A percentile compares a stretch with the other conserved stretches of the same genome.
Conservation (phyloP, 2,797 vertebrate genomes). For the Sebastes iracundus region DNA sequence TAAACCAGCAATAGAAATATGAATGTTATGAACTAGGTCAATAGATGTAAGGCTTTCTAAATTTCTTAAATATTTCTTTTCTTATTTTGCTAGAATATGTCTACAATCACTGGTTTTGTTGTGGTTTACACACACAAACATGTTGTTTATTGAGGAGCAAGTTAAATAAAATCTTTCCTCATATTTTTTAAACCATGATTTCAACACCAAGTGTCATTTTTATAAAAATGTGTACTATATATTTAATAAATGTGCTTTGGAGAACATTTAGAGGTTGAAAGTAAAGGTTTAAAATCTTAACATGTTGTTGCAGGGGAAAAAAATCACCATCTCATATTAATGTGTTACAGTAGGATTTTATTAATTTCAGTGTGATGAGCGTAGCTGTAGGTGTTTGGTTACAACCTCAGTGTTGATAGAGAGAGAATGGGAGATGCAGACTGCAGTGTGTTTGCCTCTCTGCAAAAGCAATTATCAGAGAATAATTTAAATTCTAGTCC, state of each 20-base stretch:
- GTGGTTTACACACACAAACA: slow-evolving; percentile 87
- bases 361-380: slow-evolving; percentile 21
- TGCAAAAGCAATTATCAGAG: slow-evolving; percentile 59
- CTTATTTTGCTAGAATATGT: slow-evolving; percentile 92
- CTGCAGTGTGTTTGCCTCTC: slow-evolving; percentile 25
- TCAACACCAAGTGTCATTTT: slow-evolving; percentile 65
- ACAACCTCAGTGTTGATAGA: slow-evolving; percentile 25
- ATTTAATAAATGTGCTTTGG: not conserved
- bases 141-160: slow-evolving; percentile 87
- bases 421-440: slow-evolving; percentile 8
- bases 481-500: slow-evolving; percentile 55
- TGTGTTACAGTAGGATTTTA: not conserved
- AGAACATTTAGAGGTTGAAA: not conserved
- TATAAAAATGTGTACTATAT: not conserved
- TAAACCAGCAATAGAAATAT: slow-evolving; percentile 94
- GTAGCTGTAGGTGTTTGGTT: slow-evolving; percentile 15
- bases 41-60: slow-evolving; percentile 83
- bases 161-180: slow-evolving; percentile 88
- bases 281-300: not conserved
- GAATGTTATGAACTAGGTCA: slow-evolving; percentile 88
- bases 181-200: slow-evolving; percentile 83
- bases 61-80: slow-evolving; percentile 81
- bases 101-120: slow-evolving; percentile 88
- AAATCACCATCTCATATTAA: slow-evolving; percentile 3
- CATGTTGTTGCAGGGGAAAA: not conserved